Base-by-base conservation (phyloP, 1,140 invertebrate species). In the Ladona fulva region DNA sequence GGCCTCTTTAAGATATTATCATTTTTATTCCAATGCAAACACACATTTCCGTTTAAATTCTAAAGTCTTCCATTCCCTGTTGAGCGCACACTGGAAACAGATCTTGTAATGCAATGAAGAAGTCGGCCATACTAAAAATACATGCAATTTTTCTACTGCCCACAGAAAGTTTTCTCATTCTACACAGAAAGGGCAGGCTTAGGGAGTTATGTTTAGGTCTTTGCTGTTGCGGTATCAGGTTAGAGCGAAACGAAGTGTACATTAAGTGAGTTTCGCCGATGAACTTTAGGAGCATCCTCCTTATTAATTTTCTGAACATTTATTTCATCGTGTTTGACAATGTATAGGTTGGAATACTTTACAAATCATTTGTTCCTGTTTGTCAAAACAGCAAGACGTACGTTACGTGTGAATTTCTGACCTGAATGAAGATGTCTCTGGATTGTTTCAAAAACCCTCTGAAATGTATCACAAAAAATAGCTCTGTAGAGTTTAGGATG, bases 401-500 rank as follows among this genome's bases (percentile, higher is more conserved):
- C 29, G 29, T 37, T 37, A 37, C 29, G 29, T 37, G 29, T 37
- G 29, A 37, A 37, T 37, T 5, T 37, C 29, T 37, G 29, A 37
- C 29, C 29, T 37, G 29, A 37, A 37, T 37, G 29, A 37, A 37
- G 29, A 37, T 37, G 29, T 37, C 29, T 5, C 29, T 37, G 29
- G 29, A 37, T 37, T 37, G 29, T 5, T 37, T 37, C 3, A 37
- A 37, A 37, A 37, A 37, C 29, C 29, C 29, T 37, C 29, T 37
- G 29, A 37, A 1, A 37, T 37, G 29, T 37, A 5, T 37, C 29
- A 37, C 29, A 22, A 66, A 66, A 66, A 22, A 66, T 22, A 66
- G n/a, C 52, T 66, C 52, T 66, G 52, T 66, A 66, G 52, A 66
- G 52, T 66, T 66, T 66, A 66, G 52, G 52, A 66, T 66, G 52